A percentile compares a stretch with the other conserved stretches of the same genome.
phyloP scores from a whole-genome alignment of 2,888 invertebrate genomes.

The Mesodorylaimus sp. region DNA sequence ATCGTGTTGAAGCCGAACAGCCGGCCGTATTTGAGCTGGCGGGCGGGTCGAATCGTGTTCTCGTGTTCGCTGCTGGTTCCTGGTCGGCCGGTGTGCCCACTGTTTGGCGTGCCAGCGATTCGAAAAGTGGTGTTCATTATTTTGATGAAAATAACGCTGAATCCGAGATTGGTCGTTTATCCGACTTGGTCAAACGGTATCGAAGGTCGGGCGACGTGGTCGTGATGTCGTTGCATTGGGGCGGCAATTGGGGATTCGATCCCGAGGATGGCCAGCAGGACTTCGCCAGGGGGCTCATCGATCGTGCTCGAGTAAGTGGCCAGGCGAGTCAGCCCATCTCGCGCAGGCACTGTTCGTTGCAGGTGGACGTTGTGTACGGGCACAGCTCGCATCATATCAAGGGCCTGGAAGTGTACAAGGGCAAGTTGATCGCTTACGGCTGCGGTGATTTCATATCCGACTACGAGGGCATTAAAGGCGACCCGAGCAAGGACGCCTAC shows the following conservation, averaged over 20 bases:
- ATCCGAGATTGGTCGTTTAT: background rate
- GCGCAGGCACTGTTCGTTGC: background rate
- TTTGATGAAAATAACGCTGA: background rate
- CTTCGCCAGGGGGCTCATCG: constrained; percentile 15
- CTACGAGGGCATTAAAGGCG: constrained; percentile 15
- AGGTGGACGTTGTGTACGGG: constrained; percentile 15
- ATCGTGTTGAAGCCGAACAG: constrained; percentile 10
- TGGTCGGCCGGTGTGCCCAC: constrained; percentile 13
- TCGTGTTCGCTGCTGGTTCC: constrained; percentile 14
- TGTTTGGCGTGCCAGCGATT: constrained; percentile 12
- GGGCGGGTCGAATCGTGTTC: constrained; percentile 5
- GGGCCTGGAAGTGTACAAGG: constrained; percentile 16
- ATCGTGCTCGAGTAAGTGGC: constrained; percentile 10
- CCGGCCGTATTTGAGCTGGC: constrained; percentile 13
- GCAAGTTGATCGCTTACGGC: constrained; percentile 16
- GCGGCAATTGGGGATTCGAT: constrained; percentile 17
- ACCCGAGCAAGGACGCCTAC: background rate
- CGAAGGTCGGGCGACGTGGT: constrained; percentile 12
- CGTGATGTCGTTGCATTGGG: constrained; percentile 16
- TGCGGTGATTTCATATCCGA: constrained; percentile 17
- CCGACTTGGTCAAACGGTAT: constrained; percentile 6
- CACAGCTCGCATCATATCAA: constrained; percentile 17
- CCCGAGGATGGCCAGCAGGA: constrained; percentile 4
- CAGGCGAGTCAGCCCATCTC: background rate
- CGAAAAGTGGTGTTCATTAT: constrained; percentile 12